Conservation (phyloP, 1,140 invertebrate genomes). For the Sitobion miscanthi region DNA sequence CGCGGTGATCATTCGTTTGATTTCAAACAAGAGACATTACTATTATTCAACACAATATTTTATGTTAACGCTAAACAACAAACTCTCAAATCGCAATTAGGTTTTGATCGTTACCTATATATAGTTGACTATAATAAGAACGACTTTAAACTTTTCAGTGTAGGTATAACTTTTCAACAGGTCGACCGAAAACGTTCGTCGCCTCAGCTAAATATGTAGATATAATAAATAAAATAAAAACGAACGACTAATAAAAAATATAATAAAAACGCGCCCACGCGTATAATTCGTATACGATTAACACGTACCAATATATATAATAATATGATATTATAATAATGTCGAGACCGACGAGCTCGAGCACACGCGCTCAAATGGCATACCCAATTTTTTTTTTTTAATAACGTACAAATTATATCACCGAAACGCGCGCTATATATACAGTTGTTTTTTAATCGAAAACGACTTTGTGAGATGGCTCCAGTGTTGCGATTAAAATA, state of each 20-base stretch:
- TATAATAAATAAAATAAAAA: background rate
- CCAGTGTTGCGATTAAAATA: background rate
- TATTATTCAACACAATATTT: background rate
- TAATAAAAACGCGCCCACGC: background rate
- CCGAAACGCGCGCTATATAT: background rate
- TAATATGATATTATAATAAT: background rate
- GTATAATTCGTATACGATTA: background rate
- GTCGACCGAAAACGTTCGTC: background rate
- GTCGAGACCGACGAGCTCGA: background rate
- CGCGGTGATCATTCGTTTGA: background rate
- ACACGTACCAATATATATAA: no score
- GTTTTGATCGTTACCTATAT: no score
- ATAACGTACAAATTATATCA: background rate
- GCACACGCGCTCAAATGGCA: background rate
- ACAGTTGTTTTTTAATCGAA: background rate
- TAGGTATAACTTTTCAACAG: background rate
- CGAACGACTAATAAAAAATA: no score
- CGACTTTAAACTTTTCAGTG: background rate
- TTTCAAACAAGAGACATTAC: background rate
- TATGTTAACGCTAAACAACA: no score
- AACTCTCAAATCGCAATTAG: no score
- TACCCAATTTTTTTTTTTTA: background rate
- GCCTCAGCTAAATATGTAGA: background rate
- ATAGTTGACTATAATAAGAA: no score
- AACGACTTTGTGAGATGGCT: background rate